Conservation (phyloP, 2,888 invertebrate species). For the Nesidiocoris tenuis region DNA sequence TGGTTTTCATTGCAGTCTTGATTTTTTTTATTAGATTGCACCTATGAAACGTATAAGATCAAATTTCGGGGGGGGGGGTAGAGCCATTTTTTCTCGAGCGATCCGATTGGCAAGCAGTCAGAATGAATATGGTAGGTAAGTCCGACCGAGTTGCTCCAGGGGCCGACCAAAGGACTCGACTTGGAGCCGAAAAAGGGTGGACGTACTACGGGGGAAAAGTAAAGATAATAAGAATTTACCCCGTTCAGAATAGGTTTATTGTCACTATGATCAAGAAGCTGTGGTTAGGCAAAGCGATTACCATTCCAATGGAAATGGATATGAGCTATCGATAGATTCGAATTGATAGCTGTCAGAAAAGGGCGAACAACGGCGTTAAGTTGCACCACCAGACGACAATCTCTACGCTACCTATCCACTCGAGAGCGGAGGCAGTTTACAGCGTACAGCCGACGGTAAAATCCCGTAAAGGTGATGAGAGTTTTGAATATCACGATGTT, state of each 20-base stretch:
- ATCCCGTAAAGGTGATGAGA: not conserved
- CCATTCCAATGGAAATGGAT: not conserved
- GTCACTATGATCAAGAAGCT: too few relatives aligned
- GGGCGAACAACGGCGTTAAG: not conserved
- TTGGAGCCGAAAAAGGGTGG: too few relatives aligned
- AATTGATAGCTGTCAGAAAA: not conserved
- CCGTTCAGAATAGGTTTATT: too few relatives aligned
- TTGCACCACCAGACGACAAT: not conserved
- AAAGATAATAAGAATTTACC: too few relatives aligned
- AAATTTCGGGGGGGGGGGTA: not conserved
- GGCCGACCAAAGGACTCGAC: too few relatives aligned
- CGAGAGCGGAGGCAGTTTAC: not conserved
- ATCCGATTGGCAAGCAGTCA: too few relatives aligned
- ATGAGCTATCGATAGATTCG: not conserved
- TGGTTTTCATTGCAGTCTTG: too few relatives aligned
- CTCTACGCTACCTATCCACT: not conserved
- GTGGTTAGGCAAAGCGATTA: not conserved
- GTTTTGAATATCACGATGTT: not conserved
- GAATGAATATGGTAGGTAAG: too few relatives aligned
- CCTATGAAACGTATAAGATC: not conserved
- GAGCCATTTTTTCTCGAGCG: too few relatives aligned
- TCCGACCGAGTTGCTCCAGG: too few relatives aligned
- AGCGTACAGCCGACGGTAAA: not conserved
- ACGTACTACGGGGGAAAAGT: too few relatives aligned
- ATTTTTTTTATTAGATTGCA: not conserved